A percentile compares a stretch with the other conserved stretches of the same genome.
Evolutionary conservation across 2,113 vertebrate species (phyloP).

Genomic region (Plotosus lineatus): DNA sequence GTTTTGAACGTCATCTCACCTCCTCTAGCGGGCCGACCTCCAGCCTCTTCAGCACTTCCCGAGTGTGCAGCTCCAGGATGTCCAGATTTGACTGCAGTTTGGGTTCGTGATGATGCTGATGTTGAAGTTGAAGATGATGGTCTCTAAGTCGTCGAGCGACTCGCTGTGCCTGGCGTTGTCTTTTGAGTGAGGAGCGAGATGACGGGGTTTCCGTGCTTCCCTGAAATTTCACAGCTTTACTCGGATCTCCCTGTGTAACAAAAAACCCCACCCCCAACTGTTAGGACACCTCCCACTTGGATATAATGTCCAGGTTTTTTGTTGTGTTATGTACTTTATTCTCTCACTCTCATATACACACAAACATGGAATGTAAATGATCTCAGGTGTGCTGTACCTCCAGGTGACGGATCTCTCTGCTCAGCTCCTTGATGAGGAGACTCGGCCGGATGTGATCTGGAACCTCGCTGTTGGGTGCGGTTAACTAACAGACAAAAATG

Average conservation of each 20-base stretch:
- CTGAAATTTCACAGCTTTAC: conserved; percentile 86
- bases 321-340: no score
- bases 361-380: neutral
- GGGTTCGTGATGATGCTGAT: conserved; percentile 68
- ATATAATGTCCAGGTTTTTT: no score
- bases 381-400: conserved; percentile 60
- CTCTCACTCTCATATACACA: neutral
- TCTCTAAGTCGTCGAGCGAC: conserved; percentile 84
- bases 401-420: conserved; percentile 93
- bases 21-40: conserved; percentile 91
- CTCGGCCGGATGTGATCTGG: conserved; percentile 94
- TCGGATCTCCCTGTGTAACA: conserved; percentile 81
- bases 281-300: no score
- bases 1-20: conserved; percentile 71
- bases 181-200: conserved; percentile 81
- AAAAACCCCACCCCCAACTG: neutral
- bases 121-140: conserved; percentile 69
- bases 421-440: conserved; percentile 96
- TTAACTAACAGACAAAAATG: conserved; percentile 72
- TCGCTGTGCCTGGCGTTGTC: conserved; percentile 78
- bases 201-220: conserved; percentile 79
- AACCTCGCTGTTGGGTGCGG: conserved; percentile 92
- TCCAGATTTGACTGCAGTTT: conserved; percentile 90
- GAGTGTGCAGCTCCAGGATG: conserved; percentile 92
- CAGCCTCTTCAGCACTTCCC: conserved; percentile 89